phyloP scores from a whole-genome alignment of 2,113 vertebrate species.

The Vanacampus margaritifer region DNA sequence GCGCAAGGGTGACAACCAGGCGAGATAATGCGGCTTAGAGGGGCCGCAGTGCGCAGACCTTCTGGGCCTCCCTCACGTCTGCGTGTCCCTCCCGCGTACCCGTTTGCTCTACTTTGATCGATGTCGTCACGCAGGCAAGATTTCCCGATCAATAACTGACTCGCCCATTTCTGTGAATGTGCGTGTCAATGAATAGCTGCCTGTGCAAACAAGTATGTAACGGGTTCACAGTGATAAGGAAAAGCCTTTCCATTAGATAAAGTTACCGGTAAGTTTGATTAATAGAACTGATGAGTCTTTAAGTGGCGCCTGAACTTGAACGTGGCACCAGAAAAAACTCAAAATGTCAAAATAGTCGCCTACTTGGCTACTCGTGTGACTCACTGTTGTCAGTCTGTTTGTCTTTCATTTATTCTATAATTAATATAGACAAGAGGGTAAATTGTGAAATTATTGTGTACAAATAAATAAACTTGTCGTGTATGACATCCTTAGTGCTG shows the following conservation, averaged over 20 bases:
- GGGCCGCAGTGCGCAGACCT: conserved; percentile 23
- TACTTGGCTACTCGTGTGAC: conserved; percentile 24
- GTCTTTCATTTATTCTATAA: neutral
- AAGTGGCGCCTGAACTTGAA: conserved; percentile 65
- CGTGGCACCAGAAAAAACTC: conserved; percentile 49
- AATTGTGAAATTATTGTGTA: neutral
- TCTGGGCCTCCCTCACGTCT: neutral
- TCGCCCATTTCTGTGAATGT: conserved; percentile 27
- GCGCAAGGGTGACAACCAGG: conserved; percentile 38
- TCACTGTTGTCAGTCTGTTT: conserved; percentile 9
- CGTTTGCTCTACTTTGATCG: conserved; percentile 30
- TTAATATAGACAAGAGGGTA: neutral
- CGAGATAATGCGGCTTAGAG: conserved; percentile 51
- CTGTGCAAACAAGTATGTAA: conserved; percentile 54
- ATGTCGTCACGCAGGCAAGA: conserved; percentile 43
- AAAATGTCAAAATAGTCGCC: conserved; percentile 15
- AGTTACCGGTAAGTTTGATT: conserved; percentile 55
- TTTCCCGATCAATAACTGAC: conserved; percentile 60
- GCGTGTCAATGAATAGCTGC: conserved; percentile 52
- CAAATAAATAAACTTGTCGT: too few relatives aligned
- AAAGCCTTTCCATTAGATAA: conserved; percentile 37
- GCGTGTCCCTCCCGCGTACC: conserved; percentile 18
- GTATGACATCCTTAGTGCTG: neutral
- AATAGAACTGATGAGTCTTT: conserved; percentile 59
- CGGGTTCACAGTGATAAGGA: conserved; percentile 48